Evolutionary conservation across 1,140 invertebrate species (phyloP).

Genomic region (Fopius arisanus): DNA sequence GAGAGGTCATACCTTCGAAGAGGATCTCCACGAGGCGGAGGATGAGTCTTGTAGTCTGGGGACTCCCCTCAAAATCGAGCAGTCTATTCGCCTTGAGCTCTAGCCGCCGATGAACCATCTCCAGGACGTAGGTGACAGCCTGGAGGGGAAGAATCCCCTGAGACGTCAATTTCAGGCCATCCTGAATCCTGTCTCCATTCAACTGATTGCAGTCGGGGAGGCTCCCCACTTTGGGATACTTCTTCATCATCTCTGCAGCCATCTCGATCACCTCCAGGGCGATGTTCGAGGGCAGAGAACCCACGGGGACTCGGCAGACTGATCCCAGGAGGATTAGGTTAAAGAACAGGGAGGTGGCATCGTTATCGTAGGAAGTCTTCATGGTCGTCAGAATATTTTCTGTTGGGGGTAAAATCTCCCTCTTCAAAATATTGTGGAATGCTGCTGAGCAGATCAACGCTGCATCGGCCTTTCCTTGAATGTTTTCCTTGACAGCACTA

Average conservation of each 20-base stretch:
- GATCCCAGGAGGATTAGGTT: slow-evolving; percentile 58
- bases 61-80: slow-evolving; percentile 52
- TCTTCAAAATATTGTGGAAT: slow-evolving; percentile 56
- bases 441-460: slow-evolving; percentile 48
- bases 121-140: slow-evolving; percentile 56
- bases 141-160: slow-evolving; percentile 54
- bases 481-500: slow-evolving; percentile 51
- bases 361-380: slow-evolving; percentile 44
- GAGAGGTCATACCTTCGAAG: slow-evolving; percentile 46
- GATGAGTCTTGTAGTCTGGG: slow-evolving; percentile 51
- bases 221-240: slow-evolving; percentile 40
- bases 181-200: slow-evolving; percentile 50
- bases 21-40: slow-evolving; percentile 53
- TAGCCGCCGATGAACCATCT: slow-evolving; percentile 58
- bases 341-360: slow-evolving; percentile 56
- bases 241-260: slow-evolving; percentile 51
- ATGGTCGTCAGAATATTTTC: slow-evolving; percentile 49
- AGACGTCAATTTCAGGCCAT: slow-evolving; percentile 47
- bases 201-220: slow-evolving; percentile 50
- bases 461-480: slow-evolving; percentile 48
- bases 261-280: slow-evolving; percentile 54
- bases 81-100: slow-evolving; percentile 45
- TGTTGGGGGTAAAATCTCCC: slow-evolving; percentile 48
- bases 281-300: slow-evolving; percentile 39
- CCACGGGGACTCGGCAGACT: slow-evolving; percentile 54